phyloP scores from a whole-genome alignment of 2,113 vertebrate genomes.

The Myotis yumanensis region DNA sequence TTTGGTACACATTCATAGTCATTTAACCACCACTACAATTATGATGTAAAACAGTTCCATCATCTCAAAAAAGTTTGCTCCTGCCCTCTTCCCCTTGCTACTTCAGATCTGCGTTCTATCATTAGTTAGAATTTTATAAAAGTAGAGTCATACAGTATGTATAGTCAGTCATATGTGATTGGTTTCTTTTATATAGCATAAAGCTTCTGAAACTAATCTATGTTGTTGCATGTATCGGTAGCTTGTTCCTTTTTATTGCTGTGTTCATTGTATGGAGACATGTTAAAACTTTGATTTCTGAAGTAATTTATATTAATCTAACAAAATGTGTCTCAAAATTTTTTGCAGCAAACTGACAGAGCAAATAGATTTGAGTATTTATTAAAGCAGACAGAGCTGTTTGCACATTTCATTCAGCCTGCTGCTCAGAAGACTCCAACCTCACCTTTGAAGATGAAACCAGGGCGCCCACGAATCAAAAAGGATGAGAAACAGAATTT shows the following conservation, averaged over 20 bases:
- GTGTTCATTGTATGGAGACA: not conserved
- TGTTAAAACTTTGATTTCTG: conserved; percentile 38
- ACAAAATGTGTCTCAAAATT: conserved; percentile 62
- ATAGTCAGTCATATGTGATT: not conserved
- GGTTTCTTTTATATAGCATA: not conserved
- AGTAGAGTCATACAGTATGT: not conserved
- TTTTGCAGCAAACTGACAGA: conserved; percentile 93
- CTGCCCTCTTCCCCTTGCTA: not conserved
- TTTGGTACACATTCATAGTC: not conserved
- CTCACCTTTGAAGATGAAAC: conserved; percentile 99
- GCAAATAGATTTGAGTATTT: conserved; percentile 99
- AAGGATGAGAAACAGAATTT: conserved; percentile 99
- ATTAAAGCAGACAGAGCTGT: conserved; percentile 98
- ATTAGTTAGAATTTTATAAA: not conserved
- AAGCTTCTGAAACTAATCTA: not conserved
- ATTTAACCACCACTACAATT: not conserved
- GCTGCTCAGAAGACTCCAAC: conserved; percentile 99
- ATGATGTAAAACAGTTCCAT: not conserved
- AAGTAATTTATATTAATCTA: not conserved
- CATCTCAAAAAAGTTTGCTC: not conserved
- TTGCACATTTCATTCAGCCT: conserved; percentile 99
- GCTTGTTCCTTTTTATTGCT: conserved; percentile 33
- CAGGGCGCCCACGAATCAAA: conserved; percentile 96
- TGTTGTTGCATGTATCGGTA: not conserved
- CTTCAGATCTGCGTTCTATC: not conserved